A percentile compares a stretch with the other conserved stretches of the same genome.
Conservation (phyloP, 2,888 invertebrate species). For the Zootermopsis nevadensis region DNA sequence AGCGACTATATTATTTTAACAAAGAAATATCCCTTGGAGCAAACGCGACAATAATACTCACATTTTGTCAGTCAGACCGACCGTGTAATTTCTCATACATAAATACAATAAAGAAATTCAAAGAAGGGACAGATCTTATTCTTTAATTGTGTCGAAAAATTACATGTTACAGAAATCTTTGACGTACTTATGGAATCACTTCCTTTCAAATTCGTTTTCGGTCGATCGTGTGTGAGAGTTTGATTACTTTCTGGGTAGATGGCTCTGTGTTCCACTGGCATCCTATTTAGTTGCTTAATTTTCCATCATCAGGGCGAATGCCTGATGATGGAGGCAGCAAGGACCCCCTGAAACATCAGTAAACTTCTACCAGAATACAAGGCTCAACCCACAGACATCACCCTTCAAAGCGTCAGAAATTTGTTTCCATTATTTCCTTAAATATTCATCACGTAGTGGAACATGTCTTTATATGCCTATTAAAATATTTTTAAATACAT, state of each 20-base stretch:
- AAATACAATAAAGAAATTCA: neutral
- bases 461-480: too few species aligned
- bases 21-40: neutral
- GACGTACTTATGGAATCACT: conserved; percentile 4
- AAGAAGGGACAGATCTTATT: neutral
- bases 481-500: too few species aligned
- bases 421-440: too few species aligned
- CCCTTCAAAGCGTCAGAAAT: too few species aligned
- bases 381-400: too few species aligned
- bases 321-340: too few species aligned
- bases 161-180: conserved; percentile 3
- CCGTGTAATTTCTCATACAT: conserved; percentile 18
- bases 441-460: too few species aligned
- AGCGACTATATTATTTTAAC: neutral
- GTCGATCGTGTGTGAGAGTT: neutral
- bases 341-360: too few species aligned
- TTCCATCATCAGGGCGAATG: too few species aligned
- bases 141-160: conserved; percentile 23
- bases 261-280: neutral
- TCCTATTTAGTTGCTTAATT: neutral
- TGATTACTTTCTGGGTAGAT: neutral
- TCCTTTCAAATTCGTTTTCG: neutral
- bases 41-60: neutral
- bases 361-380: too few species aligned
- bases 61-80: conserved; percentile 16